Conservation (phyloP, 2,797 vertebrate species). For the Pampus argenteus region DNA sequence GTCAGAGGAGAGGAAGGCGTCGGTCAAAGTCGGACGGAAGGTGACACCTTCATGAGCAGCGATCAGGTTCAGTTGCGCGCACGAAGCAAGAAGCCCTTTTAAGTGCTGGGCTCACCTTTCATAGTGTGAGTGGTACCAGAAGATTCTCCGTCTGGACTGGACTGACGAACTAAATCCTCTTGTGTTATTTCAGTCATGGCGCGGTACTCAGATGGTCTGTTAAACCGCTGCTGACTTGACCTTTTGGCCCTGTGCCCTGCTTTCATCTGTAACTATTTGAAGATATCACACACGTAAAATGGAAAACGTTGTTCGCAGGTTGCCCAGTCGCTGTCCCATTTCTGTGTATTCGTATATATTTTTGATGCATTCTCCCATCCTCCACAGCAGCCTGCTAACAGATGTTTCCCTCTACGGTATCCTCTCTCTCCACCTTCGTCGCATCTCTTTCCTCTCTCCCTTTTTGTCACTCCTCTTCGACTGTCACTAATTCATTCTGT, state of each 20-base stretch:
- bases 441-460: slow-evolving; percentile 1
- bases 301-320: neutral
- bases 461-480: slow-evolving; percentile 31
- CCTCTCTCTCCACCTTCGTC: slow-evolving; percentile 1
- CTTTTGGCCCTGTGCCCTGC: neutral
- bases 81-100: slow-evolving; percentile 11
- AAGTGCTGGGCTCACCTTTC: slow-evolving; percentile 55
- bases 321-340: no score
- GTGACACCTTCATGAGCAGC: slow-evolving; percentile 46
- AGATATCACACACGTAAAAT: slow-evolving; percentile 24
- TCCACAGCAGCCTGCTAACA: neutral
- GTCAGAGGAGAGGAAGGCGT: slow-evolving; percentile 11
- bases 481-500: slow-evolving; percentile 48
- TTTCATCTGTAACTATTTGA: slow-evolving; percentile 25
- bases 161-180: slow-evolving; percentile 40
- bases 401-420: neutral
- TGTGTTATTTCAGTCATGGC: slow-evolving; percentile 46
- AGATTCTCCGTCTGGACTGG: slow-evolving; percentile 24
- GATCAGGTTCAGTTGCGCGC: slow-evolving; percentile 50
- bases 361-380: neutral
- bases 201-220: slow-evolving; percentile 33
- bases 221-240: slow-evolving; percentile 23
- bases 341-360: no score
- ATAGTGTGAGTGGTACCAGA: slow-evolving; percentile 27
- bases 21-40: slow-evolving; percentile 33